A percentile compares a stretch with the other conserved stretches of the same genome.
Conservation (phyloP, 1,140 invertebrate species). For the Megathymus violae region DNA sequence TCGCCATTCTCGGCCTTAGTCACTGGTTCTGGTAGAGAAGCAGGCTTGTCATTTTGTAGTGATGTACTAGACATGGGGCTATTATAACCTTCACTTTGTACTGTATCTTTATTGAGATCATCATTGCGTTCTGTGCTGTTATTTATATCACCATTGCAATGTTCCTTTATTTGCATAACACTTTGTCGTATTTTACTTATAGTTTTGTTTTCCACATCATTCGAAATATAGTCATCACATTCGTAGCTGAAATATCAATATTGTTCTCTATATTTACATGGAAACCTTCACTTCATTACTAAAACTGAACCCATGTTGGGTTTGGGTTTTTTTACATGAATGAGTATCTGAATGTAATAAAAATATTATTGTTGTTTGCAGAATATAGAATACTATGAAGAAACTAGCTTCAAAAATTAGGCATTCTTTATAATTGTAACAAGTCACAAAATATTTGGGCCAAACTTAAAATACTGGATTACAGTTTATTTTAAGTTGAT, state of each 20-base stretch:
- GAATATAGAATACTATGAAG: too few relatives aligned
- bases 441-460: too few relatives aligned
- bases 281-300: too few relatives aligned
- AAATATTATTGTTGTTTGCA: too few relatives aligned
- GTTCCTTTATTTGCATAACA: slow-evolving; percentile 80
- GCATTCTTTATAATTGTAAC: too few relatives aligned
- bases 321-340: too few relatives aligned
- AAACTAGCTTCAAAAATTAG: too few relatives aligned
- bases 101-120: slow-evolving; percentile 52
- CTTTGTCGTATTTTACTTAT: slow-evolving; percentile 86
- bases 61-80: slow-evolving; percentile 45
- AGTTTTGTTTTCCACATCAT: slow-evolving; percentile 87
- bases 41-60: slow-evolving; percentile 52
- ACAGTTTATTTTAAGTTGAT: too few relatives aligned
- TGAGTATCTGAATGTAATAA: too few relatives aligned
- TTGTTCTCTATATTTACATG: too few relatives aligned
- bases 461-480: too few relatives aligned
- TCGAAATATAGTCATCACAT: slow-evolving; percentile 92
- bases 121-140: slow-evolving; percentile 49
- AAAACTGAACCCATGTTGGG: too few relatives aligned
- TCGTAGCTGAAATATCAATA: slow-evolving; percentile 86
- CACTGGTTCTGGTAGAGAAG: slow-evolving; percentile 36
- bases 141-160: slow-evolving; percentile 48
- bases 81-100: slow-evolving; percentile 40
- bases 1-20: slow-evolving; percentile 49